Evolutionary conservation across 2,888 invertebrate species (phyloP), one percentile per base, ranked within the genome.

Genomic region (Peribatodes rhomboidaria): DNA sequence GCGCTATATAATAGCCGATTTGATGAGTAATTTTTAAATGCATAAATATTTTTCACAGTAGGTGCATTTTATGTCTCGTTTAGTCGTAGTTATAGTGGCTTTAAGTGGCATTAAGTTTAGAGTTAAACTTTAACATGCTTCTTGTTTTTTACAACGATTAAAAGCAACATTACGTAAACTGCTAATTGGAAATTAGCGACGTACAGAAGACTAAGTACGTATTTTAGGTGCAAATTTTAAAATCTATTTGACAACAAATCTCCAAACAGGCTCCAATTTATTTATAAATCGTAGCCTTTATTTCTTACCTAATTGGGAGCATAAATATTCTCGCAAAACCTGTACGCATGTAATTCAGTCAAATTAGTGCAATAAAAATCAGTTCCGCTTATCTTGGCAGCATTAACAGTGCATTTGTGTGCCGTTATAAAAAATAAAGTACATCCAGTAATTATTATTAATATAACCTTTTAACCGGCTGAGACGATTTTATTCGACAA

Each of bases 301-400:
- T 55, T 50, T 62, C 31, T 62, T 65, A 55, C 58, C 70, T 72
- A 73, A 71, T 75, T 73, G 67, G 67, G 52, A 62, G 62, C 63
- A 73, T 75, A 73, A 74, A 74, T 69, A 69, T 69, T 66, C 27
- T 69, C 68, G 60, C 68, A 52, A 73, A 72, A 74, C 39, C 61
- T 46, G 55, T 60, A 65, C 60, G 62, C 61, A 68, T 61, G 61
- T 70, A 72, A 71, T 72, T 69, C 65, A 73, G 61, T 71, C 67
- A 75, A 74, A 78, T 75, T 65, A 71, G 72, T 59, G 68, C 65
- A 67, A 71, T 81, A 72, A 82, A 81, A 81, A 69, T 82, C 75
- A 73, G 78, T 80, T 77, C 75, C 75, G 76, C 74, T 76, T 75
- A 71, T 73, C 62, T 65, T 56, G 27, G 56, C 52, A 65, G 70